Evolutionary conservation across 2,888 invertebrate species (phyloP), one percentile per base, ranked within the genome.

Genomic region (Itoplectis maculator): DNA sequence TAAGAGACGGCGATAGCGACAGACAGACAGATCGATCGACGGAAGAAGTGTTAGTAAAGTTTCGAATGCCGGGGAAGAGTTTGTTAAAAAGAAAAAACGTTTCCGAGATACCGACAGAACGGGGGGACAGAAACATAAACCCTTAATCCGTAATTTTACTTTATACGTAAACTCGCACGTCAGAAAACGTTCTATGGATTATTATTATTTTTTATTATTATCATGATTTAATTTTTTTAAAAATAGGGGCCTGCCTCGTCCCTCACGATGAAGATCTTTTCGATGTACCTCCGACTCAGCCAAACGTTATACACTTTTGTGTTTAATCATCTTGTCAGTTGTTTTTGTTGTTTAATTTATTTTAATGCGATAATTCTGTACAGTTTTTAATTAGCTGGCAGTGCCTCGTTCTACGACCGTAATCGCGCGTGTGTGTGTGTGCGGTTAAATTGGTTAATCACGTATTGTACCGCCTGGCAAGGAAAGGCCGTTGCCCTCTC

Each of bases 101-200:
- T 15, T 18, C n/a, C 15, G 51, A 76, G 65, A 69, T 54, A 47
- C 35, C 63, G 63, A 47, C 35, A 54, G 63, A 79, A 77, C 37
- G 8, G 47, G 40, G 49, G 59, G 69, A 74, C 45, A 79, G 65
- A 42, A 79, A 68, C 79, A 69, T 49, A 59, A 79, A 73, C 61
- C 65, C 74, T 65, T 78, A 23, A 49, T 73, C 59, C 79, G 61
- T 79, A 11, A 68, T 72, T 79, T 81, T 75, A 79, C 73, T 82
- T 84, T 83, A 84, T 78, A 84, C 83, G 76, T 78, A 83, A 80
- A 83, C 80, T 84, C 79, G 82, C 82, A 82, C 80, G 82, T 83
- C 78, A 78, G 72, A 83, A 79, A 85, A 70, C 51, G 35, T 81
- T 77, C 9, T 63, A 68, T 74, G 18, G 54, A 56, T 42, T 63